Conservation (phyloP, 2,888 invertebrate genomes). For the Synanthedon vespiformis region DNA sequence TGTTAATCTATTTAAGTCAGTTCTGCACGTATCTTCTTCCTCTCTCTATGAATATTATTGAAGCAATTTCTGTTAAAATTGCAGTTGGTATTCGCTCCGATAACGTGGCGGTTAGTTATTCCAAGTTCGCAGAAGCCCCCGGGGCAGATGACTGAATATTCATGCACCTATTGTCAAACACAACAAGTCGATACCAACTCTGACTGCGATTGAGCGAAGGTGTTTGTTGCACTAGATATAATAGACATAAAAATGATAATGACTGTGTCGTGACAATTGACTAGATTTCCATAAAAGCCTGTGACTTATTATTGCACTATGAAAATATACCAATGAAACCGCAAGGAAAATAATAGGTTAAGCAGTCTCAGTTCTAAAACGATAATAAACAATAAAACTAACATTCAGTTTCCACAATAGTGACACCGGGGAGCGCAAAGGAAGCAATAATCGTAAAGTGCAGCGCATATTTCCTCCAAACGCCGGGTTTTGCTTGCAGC, state of each 20-base stretch:
- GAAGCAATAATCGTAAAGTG: constrained; percentile 56
- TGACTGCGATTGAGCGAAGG: constrained; percentile 11
- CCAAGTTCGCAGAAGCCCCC: constrained; percentile 6
- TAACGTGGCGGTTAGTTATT: background rate
- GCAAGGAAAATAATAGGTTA: no score
- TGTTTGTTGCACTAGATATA: no score
- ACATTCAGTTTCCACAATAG: constrained; percentile 11
- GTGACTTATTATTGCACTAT: no score
- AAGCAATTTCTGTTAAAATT: background rate
- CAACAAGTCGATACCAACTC: constrained; percentile 8
- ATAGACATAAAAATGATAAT: no score
- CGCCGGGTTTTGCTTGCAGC: constrained; percentile 5
- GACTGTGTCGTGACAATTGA: no score
- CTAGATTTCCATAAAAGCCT: no score
- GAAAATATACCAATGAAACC: no score
- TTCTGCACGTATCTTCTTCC: no score
- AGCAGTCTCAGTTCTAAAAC: constrained; percentile 22
- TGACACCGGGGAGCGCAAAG: constrained; percentile 24
- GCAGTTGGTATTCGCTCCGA: background rate
- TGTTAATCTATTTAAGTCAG: no score
- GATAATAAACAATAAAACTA: constrained; percentile 37
- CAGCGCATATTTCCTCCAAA: constrained; percentile 35
- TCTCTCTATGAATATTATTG: no score
- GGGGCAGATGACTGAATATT: constrained; percentile 3
- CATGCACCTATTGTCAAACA: constrained; percentile 3